Evolutionary conservation across 2,113 vertebrate species (phyloP), one percentile per base, ranked within the genome.

Genomic region (Nesoenas mayeri): DNA sequence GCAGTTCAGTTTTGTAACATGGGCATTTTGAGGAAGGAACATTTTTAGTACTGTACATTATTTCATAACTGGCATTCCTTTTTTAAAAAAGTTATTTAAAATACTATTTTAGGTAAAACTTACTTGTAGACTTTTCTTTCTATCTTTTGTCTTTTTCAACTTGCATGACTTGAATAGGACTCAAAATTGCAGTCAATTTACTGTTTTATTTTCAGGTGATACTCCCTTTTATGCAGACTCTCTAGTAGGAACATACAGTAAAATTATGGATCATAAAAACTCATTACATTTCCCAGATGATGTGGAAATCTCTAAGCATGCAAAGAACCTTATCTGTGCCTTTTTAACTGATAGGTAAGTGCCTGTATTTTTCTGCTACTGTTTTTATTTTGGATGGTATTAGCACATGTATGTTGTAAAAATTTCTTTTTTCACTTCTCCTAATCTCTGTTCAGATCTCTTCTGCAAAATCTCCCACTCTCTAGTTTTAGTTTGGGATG

Each of bases 201-300:
- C 38, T 73, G 11, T 89, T 96, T 96, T 92, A 20, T 95, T 97
- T 98, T 91, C 92, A 99, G 99, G 99, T 0, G 99, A 99, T 96
- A 99, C 99, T 47, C 99, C 99, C 4, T 99, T 99, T 98, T 99
- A 99, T 78, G 99, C 99, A 6, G 99, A 99, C 97, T 99, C 99
- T 2, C 97, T 99, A 92, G 99, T 99, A 88, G 99, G 99, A 97
- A 99, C 99, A 0, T 99, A 99, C 51, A 99, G 99, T 98, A 99
- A 99, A 98, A 99, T 99, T 97, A 99, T 99, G 99, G 99, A 99
- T 98, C 99, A 99, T 95, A 99, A 99, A 97, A 99, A 99, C 97
- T 99, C 99, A 22, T 96, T 99, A 8, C 99, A 98, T 97, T 99
- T 99, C 94, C 99, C 99, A 0, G 99, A 99, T 96, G 99, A 99